These are phyloP conservation scores for Drosophila mulleri DNA, from an alignment of 2,888 invertebrate species.

Conservation along the genomic window DNA sequence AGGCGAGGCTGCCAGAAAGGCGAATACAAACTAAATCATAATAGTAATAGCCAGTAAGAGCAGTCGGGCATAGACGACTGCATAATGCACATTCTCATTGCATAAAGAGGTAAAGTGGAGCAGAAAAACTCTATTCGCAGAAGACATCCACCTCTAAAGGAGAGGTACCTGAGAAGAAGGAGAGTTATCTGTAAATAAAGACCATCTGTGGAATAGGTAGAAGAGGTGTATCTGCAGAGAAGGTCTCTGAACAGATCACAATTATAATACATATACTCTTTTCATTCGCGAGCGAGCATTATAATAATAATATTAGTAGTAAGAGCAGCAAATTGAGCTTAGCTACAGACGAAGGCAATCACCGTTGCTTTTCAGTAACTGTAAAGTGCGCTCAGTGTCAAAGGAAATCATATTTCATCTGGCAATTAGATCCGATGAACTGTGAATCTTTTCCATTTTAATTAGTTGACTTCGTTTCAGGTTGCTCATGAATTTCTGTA, in stretches of 20 bases:
- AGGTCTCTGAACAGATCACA: too few relatives aligned
- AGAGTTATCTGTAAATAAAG: too few relatives aligned
- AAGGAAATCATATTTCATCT: slow-evolving; percentile 82
- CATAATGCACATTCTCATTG: not conserved
- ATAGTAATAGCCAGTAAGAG: not conserved
- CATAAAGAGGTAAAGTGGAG: not conserved
- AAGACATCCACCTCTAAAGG: not conserved
- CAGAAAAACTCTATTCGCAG: not conserved
- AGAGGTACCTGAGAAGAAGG: not conserved
- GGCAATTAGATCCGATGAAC: slow-evolving; percentile 63
- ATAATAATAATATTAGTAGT: slow-evolving; percentile 36
- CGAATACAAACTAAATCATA: slow-evolving; percentile 18
- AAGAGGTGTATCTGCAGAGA: too few relatives aligned
- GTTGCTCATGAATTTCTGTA: not conserved
- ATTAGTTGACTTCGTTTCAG: slow-evolving; percentile 19
- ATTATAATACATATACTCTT: too few relatives aligned
- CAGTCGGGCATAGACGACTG: not conserved
- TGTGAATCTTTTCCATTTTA: slow-evolving; percentile 38
- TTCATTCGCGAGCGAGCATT: not conserved
- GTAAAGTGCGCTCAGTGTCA: slow-evolving; percentile 77
- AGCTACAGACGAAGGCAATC: slow-evolving; percentile 26
- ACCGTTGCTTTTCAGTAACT: slow-evolving; percentile 9
- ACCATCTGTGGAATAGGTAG: not conserved
- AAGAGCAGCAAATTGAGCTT: slow-evolving; percentile 37
- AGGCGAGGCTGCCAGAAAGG: slow-evolving; percentile 11